These are phyloP conservation scores for Aleadryas rufinucha DNA, from an alignment of 2,113 vertebrate species.

Conservation along the genomic window DNA sequence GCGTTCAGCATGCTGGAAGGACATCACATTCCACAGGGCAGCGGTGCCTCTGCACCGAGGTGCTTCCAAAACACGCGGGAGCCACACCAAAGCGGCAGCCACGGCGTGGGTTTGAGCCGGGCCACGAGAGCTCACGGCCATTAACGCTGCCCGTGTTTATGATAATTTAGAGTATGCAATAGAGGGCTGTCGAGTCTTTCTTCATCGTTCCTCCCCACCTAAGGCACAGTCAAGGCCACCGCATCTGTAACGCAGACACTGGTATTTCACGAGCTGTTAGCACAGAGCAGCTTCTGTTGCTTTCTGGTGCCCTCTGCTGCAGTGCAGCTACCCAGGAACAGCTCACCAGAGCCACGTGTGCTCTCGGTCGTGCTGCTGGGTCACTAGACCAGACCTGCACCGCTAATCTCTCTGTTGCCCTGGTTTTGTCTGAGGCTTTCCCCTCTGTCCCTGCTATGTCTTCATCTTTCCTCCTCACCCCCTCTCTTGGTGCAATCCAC, in stretches of 20 bases:
- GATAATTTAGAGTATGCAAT: accelerated
- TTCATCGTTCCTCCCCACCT: background rate
- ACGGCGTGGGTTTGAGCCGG: accelerated
- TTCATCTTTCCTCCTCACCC: background rate
- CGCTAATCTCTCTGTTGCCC: background rate
- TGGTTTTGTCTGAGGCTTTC: background rate
- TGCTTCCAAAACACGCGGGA: accelerated
- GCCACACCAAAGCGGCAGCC: accelerated
- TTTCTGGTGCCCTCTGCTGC: constrained; percentile 58
- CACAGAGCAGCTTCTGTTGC: background rate
- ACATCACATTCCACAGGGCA: accelerated
- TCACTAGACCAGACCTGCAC: background rate
- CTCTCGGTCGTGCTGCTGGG: accelerated
- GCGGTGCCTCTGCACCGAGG: accelerated
- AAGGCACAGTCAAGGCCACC: background rate
- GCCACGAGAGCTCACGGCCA: background rate
- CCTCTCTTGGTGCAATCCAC: background rate
- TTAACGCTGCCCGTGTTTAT: accelerated
- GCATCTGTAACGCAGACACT: accelerated
- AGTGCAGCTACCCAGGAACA: background rate
- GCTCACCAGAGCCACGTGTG: accelerated
- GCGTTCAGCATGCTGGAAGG: accelerated
- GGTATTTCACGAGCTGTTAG: background rate
- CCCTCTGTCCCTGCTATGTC: background rate
- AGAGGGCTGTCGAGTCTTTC: background rate